These are phyloP conservation scores for Tonatia bakeri DNA, from an alignment of 2,113 vertebrate genomes.

Conservation along the genomic window DNA sequence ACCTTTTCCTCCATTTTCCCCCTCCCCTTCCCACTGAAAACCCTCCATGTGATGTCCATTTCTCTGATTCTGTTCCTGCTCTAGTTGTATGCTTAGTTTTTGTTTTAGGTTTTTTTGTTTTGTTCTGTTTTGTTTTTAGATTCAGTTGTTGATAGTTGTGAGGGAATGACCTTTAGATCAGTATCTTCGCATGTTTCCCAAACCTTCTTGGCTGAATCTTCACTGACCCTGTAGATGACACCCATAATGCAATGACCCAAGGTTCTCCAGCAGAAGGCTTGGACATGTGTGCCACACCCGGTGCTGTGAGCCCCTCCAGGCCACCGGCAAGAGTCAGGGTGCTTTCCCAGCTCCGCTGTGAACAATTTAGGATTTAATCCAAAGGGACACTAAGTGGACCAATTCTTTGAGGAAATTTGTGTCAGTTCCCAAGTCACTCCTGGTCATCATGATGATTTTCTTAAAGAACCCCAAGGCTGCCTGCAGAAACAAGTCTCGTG, in stretches of 20 bases:
- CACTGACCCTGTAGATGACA: neutral
- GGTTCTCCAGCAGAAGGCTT: neutral
- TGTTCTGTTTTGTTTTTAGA: no score
- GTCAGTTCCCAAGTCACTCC: neutral
- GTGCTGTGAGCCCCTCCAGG: neutral
- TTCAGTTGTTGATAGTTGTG: no score
- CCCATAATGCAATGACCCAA: rapidly evolving
- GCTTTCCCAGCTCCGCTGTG: neutral
- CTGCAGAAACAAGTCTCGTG: neutral
- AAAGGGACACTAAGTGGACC: neutral
- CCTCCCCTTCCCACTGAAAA: no score
- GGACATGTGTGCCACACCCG: neutral
- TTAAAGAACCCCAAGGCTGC: neutral
- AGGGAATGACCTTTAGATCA: neutral
- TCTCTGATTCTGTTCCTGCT: no score
- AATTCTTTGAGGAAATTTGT: constrained; percentile 1
- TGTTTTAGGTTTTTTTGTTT: no score
- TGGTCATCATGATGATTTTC: neutral
- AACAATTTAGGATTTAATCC: neutral
- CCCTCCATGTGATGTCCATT: no score
- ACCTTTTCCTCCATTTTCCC: no score
- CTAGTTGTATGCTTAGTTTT: no score
- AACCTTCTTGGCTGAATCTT: neutral
- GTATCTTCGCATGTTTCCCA: neutral
- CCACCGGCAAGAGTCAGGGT: rapidly evolving